Percentiles rank a stretch among this genome's conserved stretches.
Conservation (phyloP, 2,797 vertebrate genomes). For the Micropoecilia bifurca region DNA sequence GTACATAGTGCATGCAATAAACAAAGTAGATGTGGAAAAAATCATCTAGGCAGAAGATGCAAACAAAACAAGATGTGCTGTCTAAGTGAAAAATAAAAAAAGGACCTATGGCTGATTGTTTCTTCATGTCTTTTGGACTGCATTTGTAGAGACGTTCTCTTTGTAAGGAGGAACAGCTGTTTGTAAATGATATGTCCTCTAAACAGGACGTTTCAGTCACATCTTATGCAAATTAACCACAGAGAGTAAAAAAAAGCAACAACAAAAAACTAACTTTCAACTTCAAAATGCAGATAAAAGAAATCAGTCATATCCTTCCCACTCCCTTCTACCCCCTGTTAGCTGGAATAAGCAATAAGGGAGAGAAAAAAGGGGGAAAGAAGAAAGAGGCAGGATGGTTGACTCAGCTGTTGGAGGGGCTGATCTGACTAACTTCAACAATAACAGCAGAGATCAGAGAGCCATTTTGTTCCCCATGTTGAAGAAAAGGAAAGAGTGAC, state of each 20-base stretch:
- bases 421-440: constrained; percentile 69
- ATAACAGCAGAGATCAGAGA: constrained; percentile 63
- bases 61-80: constrained; percentile 1
- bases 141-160: background rate
- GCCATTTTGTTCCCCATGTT: constrained; percentile 25
- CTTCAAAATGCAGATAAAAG: background rate
- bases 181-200: background rate
- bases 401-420: constrained; percentile 78
- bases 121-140: background rate
- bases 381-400: constrained; percentile 59
- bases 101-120: background rate
- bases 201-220: background rate
- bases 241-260: background rate
- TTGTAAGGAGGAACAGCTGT: background rate
- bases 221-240: background rate
- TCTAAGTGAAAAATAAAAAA: background rate
- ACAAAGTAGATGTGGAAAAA: constrained; percentile 4
- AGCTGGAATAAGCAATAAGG: constrained; percentile 42
- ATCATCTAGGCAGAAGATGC: background rate
- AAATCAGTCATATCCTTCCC: constrained; percentile 22
- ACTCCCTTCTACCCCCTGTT: constrained; percentile 51
- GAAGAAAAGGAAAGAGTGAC: constrained; percentile 41
- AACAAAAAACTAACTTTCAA: background rate
- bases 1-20: background rate
- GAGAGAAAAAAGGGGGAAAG: constrained; percentile 10